Conservation (phyloP, 2,113 vertebrate species). For the Monarcha castaneiventris region DNA sequence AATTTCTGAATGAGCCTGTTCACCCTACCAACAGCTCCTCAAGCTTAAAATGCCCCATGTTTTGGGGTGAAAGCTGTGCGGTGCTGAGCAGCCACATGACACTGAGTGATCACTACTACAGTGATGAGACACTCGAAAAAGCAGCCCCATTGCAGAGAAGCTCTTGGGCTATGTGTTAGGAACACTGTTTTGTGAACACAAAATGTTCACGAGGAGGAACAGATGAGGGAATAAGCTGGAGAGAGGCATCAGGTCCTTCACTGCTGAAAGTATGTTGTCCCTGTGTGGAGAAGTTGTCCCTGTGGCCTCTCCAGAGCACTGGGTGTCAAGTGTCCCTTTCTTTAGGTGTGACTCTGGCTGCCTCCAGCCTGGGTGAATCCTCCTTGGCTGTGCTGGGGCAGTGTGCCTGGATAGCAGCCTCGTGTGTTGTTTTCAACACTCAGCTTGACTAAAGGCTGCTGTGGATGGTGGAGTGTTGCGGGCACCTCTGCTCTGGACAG, state of each 20-base stretch:
- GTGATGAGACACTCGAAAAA: not conserved
- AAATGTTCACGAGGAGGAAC: not conserved
- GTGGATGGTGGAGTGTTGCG: not conserved
- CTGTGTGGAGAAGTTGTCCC: not conserved
- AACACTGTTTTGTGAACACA: not conserved
- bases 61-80: not conserved
- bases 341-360: fast-evolving
- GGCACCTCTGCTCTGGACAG: not conserved
- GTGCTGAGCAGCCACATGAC: not conserved
- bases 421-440: fast-evolving
- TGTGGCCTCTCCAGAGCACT: not conserved
- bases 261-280: fast-evolving
- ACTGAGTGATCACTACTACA: not conserved
- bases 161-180: not conserved
- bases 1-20: not conserved
- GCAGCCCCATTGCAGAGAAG: not conserved
- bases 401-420: not conserved
- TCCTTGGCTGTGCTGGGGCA: not conserved
- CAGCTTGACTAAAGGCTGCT: fast-evolving
- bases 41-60: not conserved
- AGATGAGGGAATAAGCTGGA: not conserved
- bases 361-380: not conserved
- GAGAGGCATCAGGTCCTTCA: not conserved
- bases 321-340: not conserved
- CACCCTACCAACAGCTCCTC: not conserved